Percentiles rank a stretch among this genome's conserved stretches.
phyloP scores from a whole-genome alignment of 2,888 invertebrate species.

The Biston betularia region DNA sequence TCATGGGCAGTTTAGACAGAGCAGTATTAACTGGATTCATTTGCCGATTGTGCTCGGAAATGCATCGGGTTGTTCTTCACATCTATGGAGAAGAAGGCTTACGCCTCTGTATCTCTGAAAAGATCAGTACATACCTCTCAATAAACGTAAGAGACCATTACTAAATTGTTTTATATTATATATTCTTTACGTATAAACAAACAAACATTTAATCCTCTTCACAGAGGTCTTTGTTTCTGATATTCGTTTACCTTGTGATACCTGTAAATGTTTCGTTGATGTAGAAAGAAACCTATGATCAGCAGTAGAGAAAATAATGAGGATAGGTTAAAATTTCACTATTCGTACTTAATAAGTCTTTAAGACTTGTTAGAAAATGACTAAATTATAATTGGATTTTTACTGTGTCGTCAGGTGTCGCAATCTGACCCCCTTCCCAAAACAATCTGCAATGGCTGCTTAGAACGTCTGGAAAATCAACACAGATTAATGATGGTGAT shows the following conservation, averaged over 20 bases:
- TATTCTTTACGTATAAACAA: background rate
- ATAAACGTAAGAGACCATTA: conserved; percentile 88
- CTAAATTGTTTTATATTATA: background rate
- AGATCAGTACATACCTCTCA: conserved; percentile 93
- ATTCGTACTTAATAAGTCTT: background rate
- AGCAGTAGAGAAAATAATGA: background rate
- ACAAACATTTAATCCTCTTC: conserved; percentile 6
- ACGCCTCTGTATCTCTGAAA: conserved; percentile 90
- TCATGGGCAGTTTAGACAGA: conserved; percentile 94
- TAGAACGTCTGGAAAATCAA: conserved; percentile 86
- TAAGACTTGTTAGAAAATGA: background rate
- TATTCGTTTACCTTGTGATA: conserved; percentile 1
- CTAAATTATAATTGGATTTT: background rate
- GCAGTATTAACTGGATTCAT: conserved; percentile 94
- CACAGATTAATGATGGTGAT: conserved; percentile 82
- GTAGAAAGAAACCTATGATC: too few relatives aligned
- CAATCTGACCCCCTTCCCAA: conserved; percentile 89
- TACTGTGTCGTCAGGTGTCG: conserved; percentile 78
- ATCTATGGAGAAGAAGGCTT: conserved; percentile 93
- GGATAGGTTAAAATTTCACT: background rate
- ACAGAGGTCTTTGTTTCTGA: conserved; percentile 9
- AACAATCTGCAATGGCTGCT: conserved; percentile 88
- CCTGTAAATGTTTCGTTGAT: background rate
- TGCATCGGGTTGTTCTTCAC: conserved; percentile 93
- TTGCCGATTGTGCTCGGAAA: conserved; percentile 94